Base-by-base conservation (phyloP, 2,797 vertebrate species). In the Sparidentex hasta region DNA sequence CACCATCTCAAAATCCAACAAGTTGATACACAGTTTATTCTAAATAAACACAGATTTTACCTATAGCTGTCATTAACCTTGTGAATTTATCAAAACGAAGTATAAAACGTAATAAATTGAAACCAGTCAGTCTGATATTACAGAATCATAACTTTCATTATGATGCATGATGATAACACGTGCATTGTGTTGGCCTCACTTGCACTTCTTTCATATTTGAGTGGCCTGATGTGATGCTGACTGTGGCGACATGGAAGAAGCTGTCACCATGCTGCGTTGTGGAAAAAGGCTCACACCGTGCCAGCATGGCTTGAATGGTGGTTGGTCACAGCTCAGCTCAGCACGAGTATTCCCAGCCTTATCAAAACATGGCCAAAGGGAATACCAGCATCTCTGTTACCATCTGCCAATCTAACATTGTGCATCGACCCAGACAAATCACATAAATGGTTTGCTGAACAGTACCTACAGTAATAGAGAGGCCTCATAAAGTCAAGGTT, bases 321-420 rank as follows among this genome's bases (percentile, higher is more conserved):
- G 18, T 43, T 65, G 27, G 66, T 76, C 64, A 72, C 20, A 58
- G 52, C 64, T 75, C 66, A 64, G 58, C 65, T 71, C 44, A 54
- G 59, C 17, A 0, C 23, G 20, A 83, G 48, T 51, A 46, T 58
- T 62, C 50, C 62, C 63, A 72, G 23, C 41, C 16, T 21, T 17
- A 23, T 63, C 29, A 64, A 41, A 76, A 48, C 33, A 63, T 14
- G 38, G 21, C 63, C 58, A 17, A 55, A 62, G 23, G 48, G 55
- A 70, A 72, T 61, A 50, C 52, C 5, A 50, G 20, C 64, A 61
- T 61, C 33, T 41, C 52, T 65, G 17, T 67, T 38, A 69, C 17
- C 20, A 27, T 74, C 51, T 69, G 73, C 50, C 54, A n/a, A 33
- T 62, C 50, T 16, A 47, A 18, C 67, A 25, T 23, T 14, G n/a